These are phyloP conservation scores for Synergus umbraculus DNA, from an alignment of 2,888 invertebrate genomes.

Conservation along the genomic window DNA sequence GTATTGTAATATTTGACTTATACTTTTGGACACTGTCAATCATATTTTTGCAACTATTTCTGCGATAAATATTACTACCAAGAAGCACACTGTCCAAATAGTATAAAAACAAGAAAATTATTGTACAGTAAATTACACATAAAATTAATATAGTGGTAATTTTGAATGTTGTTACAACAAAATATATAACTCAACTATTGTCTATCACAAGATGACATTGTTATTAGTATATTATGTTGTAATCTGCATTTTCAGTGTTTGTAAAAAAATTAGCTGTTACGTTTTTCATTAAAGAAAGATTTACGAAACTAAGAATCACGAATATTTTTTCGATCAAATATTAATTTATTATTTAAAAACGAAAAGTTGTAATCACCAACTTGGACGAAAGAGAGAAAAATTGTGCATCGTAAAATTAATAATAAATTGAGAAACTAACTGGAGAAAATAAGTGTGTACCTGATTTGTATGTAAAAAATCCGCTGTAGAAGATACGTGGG, in stretches of 20 bases:
- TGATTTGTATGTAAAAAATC: slow-evolving; percentile 71
- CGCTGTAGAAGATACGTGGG: slow-evolving; percentile 60
- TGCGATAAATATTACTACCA: slow-evolving; percentile 46
- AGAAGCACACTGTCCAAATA: slow-evolving; percentile 72
- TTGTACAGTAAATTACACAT: slow-evolving; percentile 73
- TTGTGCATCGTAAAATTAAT: slow-evolving; percentile 44
- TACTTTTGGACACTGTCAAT: slow-evolving; percentile 74
- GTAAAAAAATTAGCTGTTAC: slow-evolving; percentile 71
- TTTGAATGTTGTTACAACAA: slow-evolving; percentile 73
- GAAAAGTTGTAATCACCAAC: slow-evolving; percentile 54
- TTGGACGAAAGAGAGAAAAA: slow-evolving; percentile 31
- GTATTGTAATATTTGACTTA: slow-evolving; percentile 71
- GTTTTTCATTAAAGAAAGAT: slow-evolving; percentile 71
- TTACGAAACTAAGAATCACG: slow-evolving; percentile 65
- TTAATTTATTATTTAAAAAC: slow-evolving; percentile 62
- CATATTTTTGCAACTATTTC: slow-evolving; percentile 69
- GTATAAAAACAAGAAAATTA: slow-evolving; percentile 70
- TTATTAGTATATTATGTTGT: slow-evolving; percentile 74
- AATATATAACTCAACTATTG: slow-evolving; percentile 69
- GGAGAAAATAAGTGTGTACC: slow-evolving; percentile 67
- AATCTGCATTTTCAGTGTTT: slow-evolving; percentile 74
- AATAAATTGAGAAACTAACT: slow-evolving; percentile 45
- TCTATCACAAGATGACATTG: slow-evolving; percentile 71
- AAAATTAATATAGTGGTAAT: slow-evolving; percentile 68
- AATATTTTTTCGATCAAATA: slow-evolving; percentile 66